These are phyloP conservation scores for Ditylenchus weischeri DNA, from an alignment of 2,888 invertebrate genomes.

Conservation along the genomic window DNA sequence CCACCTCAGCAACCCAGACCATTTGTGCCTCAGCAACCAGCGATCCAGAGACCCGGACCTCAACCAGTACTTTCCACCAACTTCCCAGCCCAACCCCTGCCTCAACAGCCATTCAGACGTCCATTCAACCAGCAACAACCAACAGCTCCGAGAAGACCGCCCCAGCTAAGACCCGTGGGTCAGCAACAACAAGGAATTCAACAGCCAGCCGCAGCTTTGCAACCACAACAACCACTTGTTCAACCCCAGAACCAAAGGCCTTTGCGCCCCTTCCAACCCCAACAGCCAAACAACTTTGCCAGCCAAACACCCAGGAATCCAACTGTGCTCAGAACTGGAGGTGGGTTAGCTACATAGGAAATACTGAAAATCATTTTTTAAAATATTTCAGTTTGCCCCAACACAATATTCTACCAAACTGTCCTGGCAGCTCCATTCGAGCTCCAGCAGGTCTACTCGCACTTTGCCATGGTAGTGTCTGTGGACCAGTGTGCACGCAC, in stretches of 20 bases:
- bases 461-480: slow-evolving; percentile 57
- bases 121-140: background rate
- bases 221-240: background rate
- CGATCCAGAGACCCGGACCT: slow-evolving; percentile 8
- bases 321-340: background rate
- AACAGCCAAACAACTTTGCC: slow-evolving; percentile 6
- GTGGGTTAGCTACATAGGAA: background rate
- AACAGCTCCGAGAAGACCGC: slow-evolving; percentile 13
- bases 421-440: slow-evolving; percentile 27
- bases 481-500: slow-evolving; percentile 58
- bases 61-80: background rate
- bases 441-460: slow-evolving; percentile 52
- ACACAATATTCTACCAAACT: slow-evolving; percentile 52
- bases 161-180: slow-evolving; percentile 9
- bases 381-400: slow-evolving; percentile 39
- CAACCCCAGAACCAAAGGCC: background rate
- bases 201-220: slow-evolving; percentile 13
- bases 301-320: background rate
- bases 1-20: slow-evolving; percentile 2
- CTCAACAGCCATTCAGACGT: slow-evolving; percentile 7
- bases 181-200: background rate
- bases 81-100: slow-evolving; percentile 12
- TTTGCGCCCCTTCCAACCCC: slow-evolving; percentile 11
- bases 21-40: slow-evolving; percentile 19
- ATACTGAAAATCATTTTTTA: background rate